Evolutionary conservation across 2,113 vertebrate species (phyloP).

Genomic region (Macquaria ambigua): DNA sequence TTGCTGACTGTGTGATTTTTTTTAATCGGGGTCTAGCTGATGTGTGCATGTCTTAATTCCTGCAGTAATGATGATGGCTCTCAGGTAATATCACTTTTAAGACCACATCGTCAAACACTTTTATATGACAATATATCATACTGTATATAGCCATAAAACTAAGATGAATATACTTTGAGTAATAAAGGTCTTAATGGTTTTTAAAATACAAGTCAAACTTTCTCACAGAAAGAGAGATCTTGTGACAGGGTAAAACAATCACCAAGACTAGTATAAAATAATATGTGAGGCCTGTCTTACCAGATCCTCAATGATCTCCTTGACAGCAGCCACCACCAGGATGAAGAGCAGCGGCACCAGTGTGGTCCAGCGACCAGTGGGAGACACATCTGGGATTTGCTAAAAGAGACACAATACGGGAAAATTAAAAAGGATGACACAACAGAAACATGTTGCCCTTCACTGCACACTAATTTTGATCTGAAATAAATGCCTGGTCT

Average conservation of each 20-base stretch:
- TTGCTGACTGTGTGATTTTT: slow-evolving; percentile 8
- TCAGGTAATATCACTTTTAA: neutral
- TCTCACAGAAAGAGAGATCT: neutral
- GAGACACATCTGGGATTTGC: slow-evolving; percentile 99
- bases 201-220: neutral
- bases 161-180: neutral
- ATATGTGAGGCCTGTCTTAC: slow-evolving; percentile 82
- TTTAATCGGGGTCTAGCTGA: slow-evolving; percentile 14
- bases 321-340: slow-evolving; percentile 95
- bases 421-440: neutral
- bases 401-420: slow-evolving; percentile 58
- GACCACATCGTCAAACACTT: neutral
- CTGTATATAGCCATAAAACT: neutral
- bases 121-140: neutral
- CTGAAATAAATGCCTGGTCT: neutral
- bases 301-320: slow-evolving; percentile 98
- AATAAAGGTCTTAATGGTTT: neutral
- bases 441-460: neutral
- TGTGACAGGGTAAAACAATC: neutral
- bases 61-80: slow-evolving; percentile 2
- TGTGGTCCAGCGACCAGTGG: slow-evolving; percentile 97
- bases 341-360: slow-evolving; percentile 98
- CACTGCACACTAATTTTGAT: neutral
- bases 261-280: neutral
- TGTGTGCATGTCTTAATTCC: slow-evolving; percentile 19